Base-by-base conservation (phyloP, 2,113 vertebrate genomes). In the Melanerpes formicivorus region DNA sequence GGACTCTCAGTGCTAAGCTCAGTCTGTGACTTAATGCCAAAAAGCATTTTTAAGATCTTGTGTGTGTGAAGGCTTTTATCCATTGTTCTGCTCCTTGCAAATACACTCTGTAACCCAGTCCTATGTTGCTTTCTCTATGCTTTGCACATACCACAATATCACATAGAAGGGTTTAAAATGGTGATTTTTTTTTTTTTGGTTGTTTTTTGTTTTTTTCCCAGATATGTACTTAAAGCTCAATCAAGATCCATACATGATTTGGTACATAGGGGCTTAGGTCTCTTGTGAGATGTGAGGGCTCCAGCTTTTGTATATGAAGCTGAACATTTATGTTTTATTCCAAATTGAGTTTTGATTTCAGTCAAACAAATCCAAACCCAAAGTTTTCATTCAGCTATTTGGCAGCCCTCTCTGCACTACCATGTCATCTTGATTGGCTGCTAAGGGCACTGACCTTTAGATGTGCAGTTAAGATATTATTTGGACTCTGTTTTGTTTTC, bases 381-480 rank as follows among this genome's bases (percentile, higher is more conserved):
- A 70, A 90, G 64, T 91, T 96, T 94, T 93, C 75, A 94, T 93
- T 94, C 70, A 82, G 5, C 46, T 90, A 16, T 90, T 94, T 96
- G 92, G 87, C 88, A 96, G 59, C 19, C 50, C 32, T 67, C 65
- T 82, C 46, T 71, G 4, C 65, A 80, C 87, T 88, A 92, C 84
- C 83, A 19, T 93, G 63, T 73, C 29, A 83, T 84, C 82, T 84
- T 89, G 76, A 84, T 91, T 86, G 87, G 58, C 82, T 93, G 76
- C 62, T 75, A 8, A 80, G 87, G 73, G 65, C 84, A 86, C 23
- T 81, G 90, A 80, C 91, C 72, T 84, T 83, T 58, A 84, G 66
- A 88, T 75, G 50, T 78, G 73, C 87, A 86, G 50, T 34, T 34
- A 82, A 87, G 71, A 60, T 93, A 78, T 83, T 90, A 32, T 56